A percentile compares a stretch with the other conserved stretches of the same genome.
phyloP scores from a whole-genome alignment of 2,797 vertebrate genomes.

The Danio jaintianensis region DNA sequence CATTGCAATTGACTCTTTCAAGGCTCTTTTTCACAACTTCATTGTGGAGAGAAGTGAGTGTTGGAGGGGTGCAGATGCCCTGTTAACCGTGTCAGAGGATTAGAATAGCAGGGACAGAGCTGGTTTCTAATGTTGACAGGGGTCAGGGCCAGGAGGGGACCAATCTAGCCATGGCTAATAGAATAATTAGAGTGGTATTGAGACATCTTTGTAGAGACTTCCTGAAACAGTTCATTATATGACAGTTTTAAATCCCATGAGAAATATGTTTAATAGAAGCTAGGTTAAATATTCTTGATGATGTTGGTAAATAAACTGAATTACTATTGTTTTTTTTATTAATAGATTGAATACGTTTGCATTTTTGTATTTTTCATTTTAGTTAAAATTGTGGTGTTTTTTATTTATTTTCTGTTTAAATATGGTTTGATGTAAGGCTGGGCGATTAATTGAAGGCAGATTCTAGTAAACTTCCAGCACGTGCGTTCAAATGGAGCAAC shows the following conservation, averaged over 20 bases:
- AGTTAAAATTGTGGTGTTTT: too few relatives aligned
- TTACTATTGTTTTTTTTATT: too few relatives aligned
- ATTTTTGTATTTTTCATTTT: too few relatives aligned
- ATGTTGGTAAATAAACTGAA: background rate
- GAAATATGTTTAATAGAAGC: background rate
- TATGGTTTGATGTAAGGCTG: too few relatives aligned
- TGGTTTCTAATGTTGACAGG: slow-evolving; percentile 70
- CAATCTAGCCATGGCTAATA: slow-evolving; percentile 72
- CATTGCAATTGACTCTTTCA: slow-evolving; percentile 15
- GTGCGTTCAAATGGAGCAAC: too few relatives aligned
- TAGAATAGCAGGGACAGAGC: slow-evolving; percentile 60
- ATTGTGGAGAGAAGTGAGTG: slow-evolving; percentile 37
- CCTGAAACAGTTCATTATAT: slow-evolving; percentile 79
- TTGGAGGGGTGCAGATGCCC: slow-evolving; percentile 36
- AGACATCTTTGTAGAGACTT: slow-evolving; percentile 74
- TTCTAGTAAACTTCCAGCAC: too few relatives aligned
- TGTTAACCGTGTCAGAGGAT: slow-evolving; percentile 50
- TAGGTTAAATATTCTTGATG: background rate
- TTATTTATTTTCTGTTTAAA: too few relatives aligned
- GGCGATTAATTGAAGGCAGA: too few relatives aligned
- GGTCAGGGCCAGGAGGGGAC: slow-evolving; percentile 55
- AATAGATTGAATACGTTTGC: too few relatives aligned
- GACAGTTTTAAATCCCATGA: slow-evolving; percentile 18
- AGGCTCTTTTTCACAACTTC: slow-evolving; percentile 16
- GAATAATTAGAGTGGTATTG: slow-evolving; percentile 77